A percentile compares a stretch with the other conserved stretches of the same genome.
Conservation (phyloP, 2,888 invertebrate genomes). For the Mamestra brassicae region DNA sequence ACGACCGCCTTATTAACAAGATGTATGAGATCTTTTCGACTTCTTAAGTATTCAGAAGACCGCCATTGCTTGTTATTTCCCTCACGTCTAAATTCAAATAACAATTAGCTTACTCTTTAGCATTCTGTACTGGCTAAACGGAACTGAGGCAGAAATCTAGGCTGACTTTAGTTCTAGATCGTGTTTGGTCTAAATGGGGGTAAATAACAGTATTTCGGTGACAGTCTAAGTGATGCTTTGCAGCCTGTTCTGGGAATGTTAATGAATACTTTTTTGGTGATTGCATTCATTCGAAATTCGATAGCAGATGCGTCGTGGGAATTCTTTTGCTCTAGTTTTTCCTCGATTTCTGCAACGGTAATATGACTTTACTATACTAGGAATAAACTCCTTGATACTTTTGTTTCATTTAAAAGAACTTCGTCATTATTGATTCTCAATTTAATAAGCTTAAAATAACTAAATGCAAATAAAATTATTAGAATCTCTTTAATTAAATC, state of each 20-base stretch:
- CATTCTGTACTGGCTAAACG: slow-evolving; percentile 65
- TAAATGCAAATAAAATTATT: slow-evolving; percentile 13
- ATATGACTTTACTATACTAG: background rate
- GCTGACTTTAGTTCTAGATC: slow-evolving; percentile 50
- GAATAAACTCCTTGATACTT: background rate
- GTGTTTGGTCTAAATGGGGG: slow-evolving; percentile 31
- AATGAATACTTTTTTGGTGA: slow-evolving; percentile 27
- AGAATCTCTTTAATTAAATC: slow-evolving; percentile 39
- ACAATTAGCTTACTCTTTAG: slow-evolving; percentile 80
- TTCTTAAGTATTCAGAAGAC: slow-evolving; percentile 70
- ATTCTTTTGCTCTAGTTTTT: background rate
- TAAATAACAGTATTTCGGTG: slow-evolving; percentile 48
- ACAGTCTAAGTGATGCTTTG: slow-evolving; percentile 14
- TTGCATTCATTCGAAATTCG: slow-evolving; percentile 4
- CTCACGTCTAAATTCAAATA: slow-evolving; percentile 82
- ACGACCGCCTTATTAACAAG: slow-evolving; percentile 69
- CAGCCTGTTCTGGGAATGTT: slow-evolving; percentile 36
- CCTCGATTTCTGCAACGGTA: background rate
- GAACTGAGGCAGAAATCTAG: slow-evolving; percentile 59
- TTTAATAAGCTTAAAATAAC: background rate
- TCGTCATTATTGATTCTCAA: background rate
- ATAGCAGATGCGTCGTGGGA: slow-evolving; percentile 32
- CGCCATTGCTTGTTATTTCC: slow-evolving; percentile 64
- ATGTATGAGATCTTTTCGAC: slow-evolving; percentile 63
- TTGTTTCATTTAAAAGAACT: background rate